phyloP scores from a whole-genome alignment of 2,113 vertebrate genomes.

The Opisthocomus hoazin region DNA sequence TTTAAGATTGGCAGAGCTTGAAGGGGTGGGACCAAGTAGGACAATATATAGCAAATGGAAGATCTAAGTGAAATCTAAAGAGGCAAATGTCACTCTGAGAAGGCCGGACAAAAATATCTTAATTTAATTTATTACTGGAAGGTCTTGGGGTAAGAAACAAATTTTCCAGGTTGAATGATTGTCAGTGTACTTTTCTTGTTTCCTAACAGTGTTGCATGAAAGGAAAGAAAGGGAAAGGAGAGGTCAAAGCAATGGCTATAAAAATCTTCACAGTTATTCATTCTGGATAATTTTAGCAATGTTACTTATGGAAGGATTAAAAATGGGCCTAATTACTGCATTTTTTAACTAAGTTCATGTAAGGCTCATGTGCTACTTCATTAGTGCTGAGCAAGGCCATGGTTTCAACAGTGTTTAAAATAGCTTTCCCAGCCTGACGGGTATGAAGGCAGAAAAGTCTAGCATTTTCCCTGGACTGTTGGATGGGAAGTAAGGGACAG shows the following conservation, averaged over 20 bases:
- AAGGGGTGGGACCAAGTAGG: not conserved
- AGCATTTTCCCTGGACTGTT: not conserved
- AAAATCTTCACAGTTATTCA: not conserved
- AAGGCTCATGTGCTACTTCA: not conserved
- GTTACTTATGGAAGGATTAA: not conserved
- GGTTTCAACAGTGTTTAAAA: not conserved
- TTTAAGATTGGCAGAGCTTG: not conserved
- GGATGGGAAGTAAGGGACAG: not conserved
- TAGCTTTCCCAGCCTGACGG: not conserved
- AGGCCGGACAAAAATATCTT: not conserved
- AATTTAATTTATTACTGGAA: not conserved
- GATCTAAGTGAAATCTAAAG: not conserved
- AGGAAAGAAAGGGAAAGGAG: not conserved
- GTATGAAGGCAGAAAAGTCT: not conserved
- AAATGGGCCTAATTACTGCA: not conserved
- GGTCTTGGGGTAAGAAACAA: not conserved
- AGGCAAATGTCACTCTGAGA: not conserved
- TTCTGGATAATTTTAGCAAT: not conserved
- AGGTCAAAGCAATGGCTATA: not conserved
- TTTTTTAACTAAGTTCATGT: constrained; percentile 4
- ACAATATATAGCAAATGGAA: not conserved
- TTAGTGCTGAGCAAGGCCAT: not conserved
- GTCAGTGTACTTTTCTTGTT: not conserved
- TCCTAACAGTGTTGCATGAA: not conserved
- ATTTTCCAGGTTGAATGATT: not conserved